Evolutionary conservation across 2,797 vertebrate species (phyloP).

Genomic region (Monodelphis domestica): DNA sequence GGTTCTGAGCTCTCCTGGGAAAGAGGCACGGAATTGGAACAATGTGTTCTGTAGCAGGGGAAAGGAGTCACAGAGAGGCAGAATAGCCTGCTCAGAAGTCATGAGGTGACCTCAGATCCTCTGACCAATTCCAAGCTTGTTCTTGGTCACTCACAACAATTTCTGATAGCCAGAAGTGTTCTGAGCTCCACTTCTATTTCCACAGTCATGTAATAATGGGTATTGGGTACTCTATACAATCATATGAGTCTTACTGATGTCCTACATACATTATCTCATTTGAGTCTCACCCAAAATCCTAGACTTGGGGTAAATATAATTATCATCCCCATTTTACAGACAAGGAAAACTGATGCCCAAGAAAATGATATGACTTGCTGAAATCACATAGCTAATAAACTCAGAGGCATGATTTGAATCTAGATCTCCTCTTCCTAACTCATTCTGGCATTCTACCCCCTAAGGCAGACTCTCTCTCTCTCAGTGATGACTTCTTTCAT

Average conservation of each 20-base stretch:
- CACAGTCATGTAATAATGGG: background rate
- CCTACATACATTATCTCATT: too few relatives aligned
- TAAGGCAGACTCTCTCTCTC: background rate
- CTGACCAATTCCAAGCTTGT: accelerated
- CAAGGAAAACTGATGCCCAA: background rate
- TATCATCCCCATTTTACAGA: background rate
- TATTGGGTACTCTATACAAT: too few relatives aligned
- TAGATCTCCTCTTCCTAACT: background rate
- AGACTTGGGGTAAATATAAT: accelerated
- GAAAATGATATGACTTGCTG: background rate
- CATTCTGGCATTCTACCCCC: background rate
- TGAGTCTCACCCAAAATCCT: background rate
- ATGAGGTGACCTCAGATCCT: accelerated
- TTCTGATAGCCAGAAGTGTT: background rate
- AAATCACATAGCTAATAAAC: accelerated
- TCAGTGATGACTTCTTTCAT: background rate
- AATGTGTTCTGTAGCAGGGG: background rate
- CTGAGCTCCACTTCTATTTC: background rate
- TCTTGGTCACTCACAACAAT: accelerated
- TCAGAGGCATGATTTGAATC: background rate
- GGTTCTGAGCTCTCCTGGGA: background rate
- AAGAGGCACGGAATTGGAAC: too few relatives aligned
- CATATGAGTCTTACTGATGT: background rate
- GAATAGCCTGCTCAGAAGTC: accelerated
- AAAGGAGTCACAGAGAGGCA: background rate